These are phyloP conservation scores for Crocuta crocuta DNA, from an alignment of 2,113 vertebrate genomes.

Conservation along the genomic window DNA sequence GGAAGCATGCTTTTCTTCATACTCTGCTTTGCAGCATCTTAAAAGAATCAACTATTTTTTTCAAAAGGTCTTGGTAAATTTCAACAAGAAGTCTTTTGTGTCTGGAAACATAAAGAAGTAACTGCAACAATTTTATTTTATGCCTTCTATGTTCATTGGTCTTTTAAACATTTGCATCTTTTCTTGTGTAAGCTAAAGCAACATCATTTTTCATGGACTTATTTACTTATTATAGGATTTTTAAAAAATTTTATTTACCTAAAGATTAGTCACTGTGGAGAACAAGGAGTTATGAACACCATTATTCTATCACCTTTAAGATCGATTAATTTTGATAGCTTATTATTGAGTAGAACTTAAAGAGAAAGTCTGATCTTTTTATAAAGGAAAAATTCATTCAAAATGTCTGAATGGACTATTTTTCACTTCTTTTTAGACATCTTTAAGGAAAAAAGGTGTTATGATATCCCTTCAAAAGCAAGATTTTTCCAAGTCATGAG, in stretches of 20 bases:
- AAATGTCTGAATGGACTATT: background rate
- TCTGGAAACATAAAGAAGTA: background rate
- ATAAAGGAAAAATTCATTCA: background rate
- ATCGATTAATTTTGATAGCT: background rate
- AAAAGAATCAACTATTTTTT: background rate
- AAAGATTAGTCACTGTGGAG: background rate
- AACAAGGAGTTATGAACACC: background rate
- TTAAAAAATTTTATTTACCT: background rate
- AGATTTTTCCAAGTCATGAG: background rate
- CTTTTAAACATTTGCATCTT: background rate
- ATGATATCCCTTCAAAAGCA: background rate
- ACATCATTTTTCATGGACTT: background rate
- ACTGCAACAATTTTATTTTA: background rate
- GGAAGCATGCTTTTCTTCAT: background rate
- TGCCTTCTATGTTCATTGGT: background rate
- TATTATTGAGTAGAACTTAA: background rate
- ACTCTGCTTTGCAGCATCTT: background rate
- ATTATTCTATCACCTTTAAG: background rate
- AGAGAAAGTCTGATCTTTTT: background rate
- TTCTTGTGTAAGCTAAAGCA: background rate
- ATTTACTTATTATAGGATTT: background rate
- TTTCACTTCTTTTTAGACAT: background rate
- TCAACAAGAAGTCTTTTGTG: background rate
- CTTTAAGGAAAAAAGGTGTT: background rate
- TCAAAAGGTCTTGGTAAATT: constrained; percentile 8